Base-by-base conservation (phyloP, 2,797 vertebrate genomes). In the Pogoniulus pusillus region DNA sequence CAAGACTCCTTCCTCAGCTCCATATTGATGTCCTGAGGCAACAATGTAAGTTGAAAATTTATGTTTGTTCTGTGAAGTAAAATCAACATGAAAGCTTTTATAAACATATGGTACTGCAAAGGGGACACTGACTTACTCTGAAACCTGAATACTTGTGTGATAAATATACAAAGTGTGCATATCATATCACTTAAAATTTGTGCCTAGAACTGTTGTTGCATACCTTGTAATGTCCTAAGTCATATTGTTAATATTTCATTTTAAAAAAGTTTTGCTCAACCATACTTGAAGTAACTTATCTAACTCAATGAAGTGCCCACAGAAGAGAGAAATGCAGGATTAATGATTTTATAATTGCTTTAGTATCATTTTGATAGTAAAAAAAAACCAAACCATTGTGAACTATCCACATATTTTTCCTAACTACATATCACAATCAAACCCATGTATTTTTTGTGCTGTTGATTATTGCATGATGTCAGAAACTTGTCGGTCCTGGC, bases 11-110 rank as follows among this genome's bases (percentile, higher is more conserved):
- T 98, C 99, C 86, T 97, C 99, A 96, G 97, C 96, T 95, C 99
- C 99, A 39, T 99, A 99, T 59, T 98, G 98, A 82, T 99, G 97
- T 85, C 99, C 99, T 13, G 98, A 98, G 8, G 98, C 98, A 89
- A 99, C 94, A 49, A 99, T 97, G 0, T 98, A 99, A 1, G 99
- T 98, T 6, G 96, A 91, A 84, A 99, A 98, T 88, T 94, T 97
- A 16, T 14, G 49, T 91, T 92, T 98, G 22, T 79, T 69, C 98
- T 98, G 72, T 65, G 51, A 85, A 83, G 29, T 59, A 76, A 86
- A 93, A 89, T 26, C n/a, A 76, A 70, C 15, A 43, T 24, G 15
- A 30, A 85, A 37, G 12, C 16, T 68, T 57, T 70, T 8, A 39
- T 26, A 70, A 58, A 65, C 59, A 32, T n/a, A 37, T 6, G 3